phyloP scores from a whole-genome alignment of 2,888 invertebrate genomes.

The Drosophila mayaguana region DNA sequence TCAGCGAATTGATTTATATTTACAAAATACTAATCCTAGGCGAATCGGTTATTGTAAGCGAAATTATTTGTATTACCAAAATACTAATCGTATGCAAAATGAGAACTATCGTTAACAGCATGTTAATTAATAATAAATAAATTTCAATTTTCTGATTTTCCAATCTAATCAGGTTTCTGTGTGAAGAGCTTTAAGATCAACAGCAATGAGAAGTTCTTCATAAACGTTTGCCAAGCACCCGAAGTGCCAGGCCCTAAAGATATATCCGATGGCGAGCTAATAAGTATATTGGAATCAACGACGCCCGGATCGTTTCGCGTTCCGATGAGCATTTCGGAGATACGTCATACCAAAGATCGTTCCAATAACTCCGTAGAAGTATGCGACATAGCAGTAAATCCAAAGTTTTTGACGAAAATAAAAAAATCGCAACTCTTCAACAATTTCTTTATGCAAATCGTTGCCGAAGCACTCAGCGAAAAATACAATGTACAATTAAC shows the following conservation, averaged over 20 bases:
- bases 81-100: neutral
- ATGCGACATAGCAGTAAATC: conserved; percentile 94
- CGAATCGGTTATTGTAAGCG: too few relatives aligned
- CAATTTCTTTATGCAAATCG: conserved; percentile 92
- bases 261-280: conserved; percentile 89
- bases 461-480: conserved; percentile 91
- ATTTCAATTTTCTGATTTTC: neutral
- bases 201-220: conserved; percentile 91
- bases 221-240: conserved; percentile 93
- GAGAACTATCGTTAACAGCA: neutral
- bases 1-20: neutral
- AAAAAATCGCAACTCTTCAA: conserved; percentile 89
- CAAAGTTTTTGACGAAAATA: conserved; percentile 91
- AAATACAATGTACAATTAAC: conserved; percentile 91
- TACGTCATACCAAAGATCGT: conserved; percentile 92
- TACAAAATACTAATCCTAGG: neutral
- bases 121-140: neutral
- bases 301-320: conserved; percentile 91
- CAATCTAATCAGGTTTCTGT: conserved; percentile 88
- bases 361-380: conserved; percentile 90
- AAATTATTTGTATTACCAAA: too few relatives aligned
- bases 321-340: conserved; percentile 96
- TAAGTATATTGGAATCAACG: conserved; percentile 88
- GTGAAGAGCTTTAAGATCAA: conserved; percentile 90
- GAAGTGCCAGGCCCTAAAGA: conserved; percentile 91